A percentile compares a stretch with the other conserved stretches of the same genome.
phyloP scores from a whole-genome alignment of 2,113 vertebrate genomes.

The Hystrix brachyura region DNA sequence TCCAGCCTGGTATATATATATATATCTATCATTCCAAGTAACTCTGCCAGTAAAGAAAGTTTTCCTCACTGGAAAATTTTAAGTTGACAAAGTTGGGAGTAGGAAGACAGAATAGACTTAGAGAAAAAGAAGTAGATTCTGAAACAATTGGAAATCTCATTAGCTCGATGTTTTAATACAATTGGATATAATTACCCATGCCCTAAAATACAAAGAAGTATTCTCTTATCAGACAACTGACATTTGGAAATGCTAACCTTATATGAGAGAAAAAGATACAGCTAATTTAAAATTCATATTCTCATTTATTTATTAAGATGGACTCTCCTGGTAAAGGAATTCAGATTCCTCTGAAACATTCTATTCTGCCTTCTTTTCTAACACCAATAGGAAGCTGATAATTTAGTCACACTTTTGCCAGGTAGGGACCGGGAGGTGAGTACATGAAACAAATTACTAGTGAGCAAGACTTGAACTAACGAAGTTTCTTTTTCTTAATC shows the following conservation, averaged over 20 bases:
- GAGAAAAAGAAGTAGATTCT: constrained; percentile 13
- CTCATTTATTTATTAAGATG: constrained; percentile 35
- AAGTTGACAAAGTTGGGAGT: neutral
- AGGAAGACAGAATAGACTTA: neutral
- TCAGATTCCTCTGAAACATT: neutral
- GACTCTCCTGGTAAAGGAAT: constrained; percentile 14
- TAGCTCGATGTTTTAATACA: constrained; percentile 71
- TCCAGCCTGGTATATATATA: neutral
- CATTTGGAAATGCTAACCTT: constrained; percentile 67
- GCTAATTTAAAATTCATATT: constrained; percentile 26
- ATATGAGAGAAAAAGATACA: constrained; percentile 3
- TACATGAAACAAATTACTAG: neutral
- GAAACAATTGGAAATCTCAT: constrained; percentile 72
- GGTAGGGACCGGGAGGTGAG: neutral
- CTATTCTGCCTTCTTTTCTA: neutral
- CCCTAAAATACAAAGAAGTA: constrained; percentile 37
- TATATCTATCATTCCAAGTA: neutral
- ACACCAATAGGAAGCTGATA: neutral
- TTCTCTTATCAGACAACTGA: constrained; percentile 63
- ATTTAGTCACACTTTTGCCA: neutral
- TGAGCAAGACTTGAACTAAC: constrained; percentile 31
- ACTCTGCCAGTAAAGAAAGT: neutral
- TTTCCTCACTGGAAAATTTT: neutral
- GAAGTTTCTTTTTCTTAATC: neutral
- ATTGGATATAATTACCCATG: constrained; percentile 60